These are phyloP conservation scores for Oedothorax gibbosus DNA, from an alignment of 1,140 invertebrate species.

Conservation along the genomic window DNA sequence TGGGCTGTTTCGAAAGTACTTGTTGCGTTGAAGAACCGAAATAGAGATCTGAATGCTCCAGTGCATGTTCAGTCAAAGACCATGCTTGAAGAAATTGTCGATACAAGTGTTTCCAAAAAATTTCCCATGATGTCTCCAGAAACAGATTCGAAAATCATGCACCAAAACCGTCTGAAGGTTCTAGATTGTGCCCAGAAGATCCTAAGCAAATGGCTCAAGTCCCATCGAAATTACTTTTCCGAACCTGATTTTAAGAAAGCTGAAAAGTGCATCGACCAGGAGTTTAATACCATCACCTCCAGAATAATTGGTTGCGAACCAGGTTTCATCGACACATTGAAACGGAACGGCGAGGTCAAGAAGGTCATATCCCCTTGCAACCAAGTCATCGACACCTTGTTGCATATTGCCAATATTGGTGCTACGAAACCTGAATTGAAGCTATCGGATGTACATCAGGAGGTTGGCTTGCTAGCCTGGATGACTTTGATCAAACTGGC, in stretches of 20 bases:
- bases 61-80: background rate
- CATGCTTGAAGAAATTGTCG: conserved; percentile 16
- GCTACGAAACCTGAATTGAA: background rate
- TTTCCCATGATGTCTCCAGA: background rate
- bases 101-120: conserved; percentile 14
- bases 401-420: conserved; percentile 17
- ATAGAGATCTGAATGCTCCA: background rate
- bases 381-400: conserved; percentile 33
- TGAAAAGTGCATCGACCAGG: conserved; percentile 16
- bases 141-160: background rate
- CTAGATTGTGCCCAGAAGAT: conserved; percentile 24
- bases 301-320: background rate
- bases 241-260: conserved; percentile 1
- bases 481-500: conserved; percentile 47
- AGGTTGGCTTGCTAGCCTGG: conserved; percentile 41
- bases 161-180: conserved; percentile 10
- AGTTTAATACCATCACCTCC: conserved; percentile 13
- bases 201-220: conserved; percentile 21
- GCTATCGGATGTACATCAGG: conserved; percentile 1
- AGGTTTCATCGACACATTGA: conserved; percentile 9
- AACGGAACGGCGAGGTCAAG: background rate
- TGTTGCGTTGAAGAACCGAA: conserved; percentile 33
- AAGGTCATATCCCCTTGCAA: conserved; percentile 41
- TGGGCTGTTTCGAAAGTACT: conserved; percentile 57
- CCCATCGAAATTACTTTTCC: conserved; percentile 24